phyloP scores from a whole-genome alignment of 1,140 invertebrate species.

The Pseudomyrmex concolor region DNA sequence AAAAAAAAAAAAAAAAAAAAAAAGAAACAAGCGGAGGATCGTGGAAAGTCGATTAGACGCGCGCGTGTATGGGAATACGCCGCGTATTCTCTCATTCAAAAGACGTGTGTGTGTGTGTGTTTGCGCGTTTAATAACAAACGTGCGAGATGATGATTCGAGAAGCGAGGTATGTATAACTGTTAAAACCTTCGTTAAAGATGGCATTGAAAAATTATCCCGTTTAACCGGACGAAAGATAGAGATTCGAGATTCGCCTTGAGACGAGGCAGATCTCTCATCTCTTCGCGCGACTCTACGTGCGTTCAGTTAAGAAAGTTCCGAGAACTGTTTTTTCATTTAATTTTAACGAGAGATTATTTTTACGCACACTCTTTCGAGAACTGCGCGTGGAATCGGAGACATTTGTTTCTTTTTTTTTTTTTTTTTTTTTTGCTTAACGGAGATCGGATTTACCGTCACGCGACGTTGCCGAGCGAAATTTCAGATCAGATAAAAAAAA shows the following conservation, averaged over 20 bases:
- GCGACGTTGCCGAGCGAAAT: constrained; percentile 21
- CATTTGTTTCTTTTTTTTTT: neutral
- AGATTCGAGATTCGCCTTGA: constrained; percentile 22
- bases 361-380: neutral
- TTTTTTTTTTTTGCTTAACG: constrained; percentile 19
- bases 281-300: neutral
- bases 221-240: constrained; percentile 14
- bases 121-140: constrained; percentile 23
- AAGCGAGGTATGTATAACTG: too few relatives aligned
- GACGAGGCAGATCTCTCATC: too few relatives aligned
- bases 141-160: neutral
- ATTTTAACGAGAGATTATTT: neutral
- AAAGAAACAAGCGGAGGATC: neutral
- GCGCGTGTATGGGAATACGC: constrained; percentile 22
- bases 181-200: constrained; percentile 18
- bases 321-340: neutral
- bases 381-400: neutral
- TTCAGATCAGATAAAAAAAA: constrained; percentile 37
- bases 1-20: constrained; percentile 20
- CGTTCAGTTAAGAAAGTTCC: neutral
- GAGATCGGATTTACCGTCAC: constrained; percentile 27
- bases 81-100: constrained; percentile 30
- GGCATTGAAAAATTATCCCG: constrained; percentile 35
- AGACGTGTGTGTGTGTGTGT: neutral
- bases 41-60: constrained; percentile 51